These are phyloP conservation scores for Byasa hedistus DNA, from an alignment of 2,888 invertebrate genomes.

Conservation along the genomic window DNA sequence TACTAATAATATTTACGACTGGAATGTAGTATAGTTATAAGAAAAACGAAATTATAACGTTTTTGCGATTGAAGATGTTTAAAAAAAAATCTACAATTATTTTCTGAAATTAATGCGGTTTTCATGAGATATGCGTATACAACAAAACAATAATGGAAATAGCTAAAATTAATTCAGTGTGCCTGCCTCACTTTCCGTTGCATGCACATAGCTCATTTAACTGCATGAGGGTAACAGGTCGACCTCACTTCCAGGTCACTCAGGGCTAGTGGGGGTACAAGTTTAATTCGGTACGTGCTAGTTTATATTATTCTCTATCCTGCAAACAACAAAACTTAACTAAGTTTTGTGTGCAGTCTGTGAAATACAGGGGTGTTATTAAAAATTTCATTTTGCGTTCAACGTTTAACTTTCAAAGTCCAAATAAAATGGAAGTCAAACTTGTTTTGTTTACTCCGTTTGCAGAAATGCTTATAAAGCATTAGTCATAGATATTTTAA, in stretches of 20 bases:
- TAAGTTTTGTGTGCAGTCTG: slow-evolving; percentile 12
- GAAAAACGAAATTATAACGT: too few species aligned
- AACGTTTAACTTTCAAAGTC: not conserved
- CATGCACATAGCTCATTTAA: slow-evolving; percentile 60
- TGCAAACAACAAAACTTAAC: slow-evolving; percentile 21
- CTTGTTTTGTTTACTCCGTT: too few species aligned
- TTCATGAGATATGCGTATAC: not conserved
- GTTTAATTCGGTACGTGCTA: slow-evolving; percentile 27
- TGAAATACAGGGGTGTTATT: slow-evolving; percentile 17
- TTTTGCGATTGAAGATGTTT: too few species aligned
- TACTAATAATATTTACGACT: too few species aligned
- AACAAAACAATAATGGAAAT: slow-evolving; percentile 38
- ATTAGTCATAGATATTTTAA: too few species aligned
- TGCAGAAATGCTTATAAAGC: too few species aligned
- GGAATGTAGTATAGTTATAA: too few species aligned
- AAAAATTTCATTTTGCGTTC: slow-evolving; percentile 18
- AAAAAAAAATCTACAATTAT: too few species aligned
- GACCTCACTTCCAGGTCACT: slow-evolving; percentile 57
- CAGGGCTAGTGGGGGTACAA: slow-evolving; percentile 36
- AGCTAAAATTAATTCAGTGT: slow-evolving; percentile 57
- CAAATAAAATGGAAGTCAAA: not conserved
- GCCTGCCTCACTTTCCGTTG: slow-evolving; percentile 47
- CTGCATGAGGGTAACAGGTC: slow-evolving; percentile 62
- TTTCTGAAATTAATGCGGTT: too few species aligned
- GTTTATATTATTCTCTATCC: slow-evolving; percentile 17